Conservation (phyloP, 2,113 vertebrate species). For the Baryphthengus martii region DNA sequence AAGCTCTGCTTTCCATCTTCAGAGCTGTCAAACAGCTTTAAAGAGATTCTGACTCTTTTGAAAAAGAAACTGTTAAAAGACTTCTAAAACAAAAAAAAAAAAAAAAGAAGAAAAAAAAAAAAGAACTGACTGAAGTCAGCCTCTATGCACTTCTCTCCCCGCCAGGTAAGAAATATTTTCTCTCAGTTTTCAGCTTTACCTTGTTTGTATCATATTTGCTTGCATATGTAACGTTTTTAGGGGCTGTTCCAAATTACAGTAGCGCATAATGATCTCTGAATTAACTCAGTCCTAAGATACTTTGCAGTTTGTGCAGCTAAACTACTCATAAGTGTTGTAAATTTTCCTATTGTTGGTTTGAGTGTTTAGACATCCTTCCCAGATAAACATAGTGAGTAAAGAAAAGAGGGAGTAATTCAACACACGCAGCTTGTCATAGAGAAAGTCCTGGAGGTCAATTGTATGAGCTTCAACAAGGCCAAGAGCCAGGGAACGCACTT, state of each 20-base stretch:
- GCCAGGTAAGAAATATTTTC: not conserved
- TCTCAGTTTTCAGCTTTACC: not conserved
- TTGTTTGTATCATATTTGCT: not conserved
- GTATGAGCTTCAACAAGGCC: no score
- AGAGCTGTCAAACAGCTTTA: slow-evolving; percentile 25
- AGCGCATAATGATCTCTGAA: not conserved
- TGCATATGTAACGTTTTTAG: not conserved
- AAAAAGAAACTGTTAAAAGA: not conserved
- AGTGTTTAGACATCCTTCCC: not conserved
- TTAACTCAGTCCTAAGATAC: not conserved
- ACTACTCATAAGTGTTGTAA: not conserved
- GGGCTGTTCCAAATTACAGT: not conserved
- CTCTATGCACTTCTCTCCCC: not conserved
- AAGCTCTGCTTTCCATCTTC: slow-evolving; percentile 58
- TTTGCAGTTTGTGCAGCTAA: not conserved
- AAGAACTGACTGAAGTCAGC: not conserved
- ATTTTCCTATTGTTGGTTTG: not conserved
- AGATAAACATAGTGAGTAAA: not conserved
- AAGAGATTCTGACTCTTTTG: slow-evolving; percentile 6
- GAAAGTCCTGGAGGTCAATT: not conserved
- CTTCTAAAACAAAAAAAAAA: not conserved
- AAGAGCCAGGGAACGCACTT: no score
- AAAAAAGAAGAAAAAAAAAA: no score
- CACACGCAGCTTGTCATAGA: not conserved
- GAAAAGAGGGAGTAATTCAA: not conserved